Evolutionary conservation across 1,140 invertebrate species (phyloP), one percentile per base, ranked within the genome.

Genomic region (Nasonia longicornis): DNA sequence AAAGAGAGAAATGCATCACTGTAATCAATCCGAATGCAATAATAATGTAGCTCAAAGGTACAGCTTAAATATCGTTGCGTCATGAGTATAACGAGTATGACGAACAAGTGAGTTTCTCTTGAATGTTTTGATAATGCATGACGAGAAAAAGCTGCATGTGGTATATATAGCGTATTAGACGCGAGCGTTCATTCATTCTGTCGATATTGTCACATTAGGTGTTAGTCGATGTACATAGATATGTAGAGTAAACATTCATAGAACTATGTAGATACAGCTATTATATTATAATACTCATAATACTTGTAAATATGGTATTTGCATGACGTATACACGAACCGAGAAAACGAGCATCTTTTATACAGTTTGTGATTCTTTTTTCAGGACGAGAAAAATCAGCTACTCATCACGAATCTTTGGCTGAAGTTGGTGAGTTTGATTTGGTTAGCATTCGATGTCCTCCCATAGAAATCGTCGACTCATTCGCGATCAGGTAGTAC

Each of bases 361-460:
- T 72, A 74, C 87, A 89, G 89, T 89, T 86, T 90, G 14, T 69
- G 14, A 20, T 71, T 79, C 45, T 72, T 85, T 67, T 92, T 92
- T 87, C 92, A 97, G 96, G 96, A 97, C 92, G 96, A 97, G 92
- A 97, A 97, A 92, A 97, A 97, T 93, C 96, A 97, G 93, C 94
- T 97, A 91, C 94, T 97, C 90, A 96, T 96, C 90, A 96, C 96
- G 88, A 97, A 96, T 92, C 96, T 96, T 93, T 97, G 96, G 96
- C 93, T 97, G 87, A 96, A 96, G 93, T 92, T 96, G 93, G 96
- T 97, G 92, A 95, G 95, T 89, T 22, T 16, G 26, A 16, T 70
- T 26, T 14, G 20, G n/a, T 58, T n/a, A 1, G 1, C 16, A 6
- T 58, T 58, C 16, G 3, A 20, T n/a, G n/a, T 7, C 16, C 6